Evolutionary conservation across 2,113 vertebrate genomes (phyloP).

Genomic region (Reinhardtius hippoglossoides): DNA sequence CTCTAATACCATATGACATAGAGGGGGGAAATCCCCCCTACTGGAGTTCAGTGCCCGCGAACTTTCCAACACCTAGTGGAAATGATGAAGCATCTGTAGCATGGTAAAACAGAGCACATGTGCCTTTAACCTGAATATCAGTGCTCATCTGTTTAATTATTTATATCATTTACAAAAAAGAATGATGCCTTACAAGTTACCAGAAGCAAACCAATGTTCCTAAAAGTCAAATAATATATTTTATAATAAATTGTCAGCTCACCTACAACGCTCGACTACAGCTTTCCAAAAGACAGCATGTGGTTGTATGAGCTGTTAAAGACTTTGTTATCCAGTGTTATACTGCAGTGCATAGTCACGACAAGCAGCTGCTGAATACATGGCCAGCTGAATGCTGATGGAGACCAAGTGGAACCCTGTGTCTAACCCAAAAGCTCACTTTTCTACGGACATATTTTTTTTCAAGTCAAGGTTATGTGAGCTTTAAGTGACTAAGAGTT

Average conservation of each 20-base stretch:
- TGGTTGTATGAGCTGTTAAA: too few relatives aligned
- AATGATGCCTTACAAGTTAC: not conserved
- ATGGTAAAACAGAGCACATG: not conserved
- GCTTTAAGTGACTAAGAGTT: too few relatives aligned
- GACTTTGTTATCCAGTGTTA: too few relatives aligned
- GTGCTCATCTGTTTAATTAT: not conserved
- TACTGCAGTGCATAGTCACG: too few relatives aligned
- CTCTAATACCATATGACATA: not conserved
- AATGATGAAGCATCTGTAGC: constrained; percentile 11
- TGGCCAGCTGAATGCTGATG: too few relatives aligned
- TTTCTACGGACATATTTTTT: too few relatives aligned
- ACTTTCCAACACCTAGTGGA: constrained; percentile 3
- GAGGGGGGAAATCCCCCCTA: constrained; percentile 1
- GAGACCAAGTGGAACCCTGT: too few relatives aligned
- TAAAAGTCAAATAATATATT: not conserved
- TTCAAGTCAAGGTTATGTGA: too few relatives aligned
- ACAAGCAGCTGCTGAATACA: too few relatives aligned
- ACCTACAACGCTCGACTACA: not conserved
- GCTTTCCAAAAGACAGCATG: too few relatives aligned
- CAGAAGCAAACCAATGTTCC: not conserved
- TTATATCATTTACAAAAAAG: not conserved
- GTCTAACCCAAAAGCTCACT: too few relatives aligned
- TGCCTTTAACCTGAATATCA: too few relatives aligned
- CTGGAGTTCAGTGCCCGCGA: not conserved
- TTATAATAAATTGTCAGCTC: not conserved